Evolutionary conservation across 1,140 invertebrate species (phyloP).

Genomic region (Homalodisca vitripennis): DNA sequence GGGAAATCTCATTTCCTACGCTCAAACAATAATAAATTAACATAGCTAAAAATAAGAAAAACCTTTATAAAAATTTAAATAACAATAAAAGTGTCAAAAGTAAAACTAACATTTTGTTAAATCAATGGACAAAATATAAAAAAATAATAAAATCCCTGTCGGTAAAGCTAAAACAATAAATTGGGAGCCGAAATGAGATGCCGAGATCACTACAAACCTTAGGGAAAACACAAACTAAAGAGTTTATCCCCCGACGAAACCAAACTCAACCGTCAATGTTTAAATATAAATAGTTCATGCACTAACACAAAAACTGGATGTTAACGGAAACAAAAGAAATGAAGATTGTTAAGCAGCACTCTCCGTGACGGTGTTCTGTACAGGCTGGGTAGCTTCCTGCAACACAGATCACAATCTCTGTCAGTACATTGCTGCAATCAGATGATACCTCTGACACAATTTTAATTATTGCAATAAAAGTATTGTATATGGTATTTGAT

Average conservation of each 20-base stretch:
- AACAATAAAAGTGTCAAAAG: background rate
- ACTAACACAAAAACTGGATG: conserved; percentile 30
- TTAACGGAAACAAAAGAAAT: conserved; percentile 28
- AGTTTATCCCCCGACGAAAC: conserved; percentile 15
- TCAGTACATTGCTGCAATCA: too few relatives aligned
- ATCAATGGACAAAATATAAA: conserved; percentile 3
- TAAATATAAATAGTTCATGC: conserved; percentile 28
- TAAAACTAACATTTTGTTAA: background rate
- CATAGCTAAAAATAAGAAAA: background rate
- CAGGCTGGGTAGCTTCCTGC: conserved; percentile 34
- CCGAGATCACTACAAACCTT: conserved; percentile 11
- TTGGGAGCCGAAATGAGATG: conserved; percentile 14
- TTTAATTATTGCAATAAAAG: too few relatives aligned
- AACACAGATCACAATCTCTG: too few relatives aligned
- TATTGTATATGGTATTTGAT: too few relatives aligned
- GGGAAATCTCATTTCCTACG: conserved; percentile 22
- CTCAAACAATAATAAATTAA: background rate
- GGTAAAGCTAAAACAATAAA: background rate
- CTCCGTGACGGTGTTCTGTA: conserved; percentile 38
- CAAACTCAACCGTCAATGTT: conserved; percentile 24
- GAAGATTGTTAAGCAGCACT: conserved; percentile 34
- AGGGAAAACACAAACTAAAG: conserved; percentile 23
- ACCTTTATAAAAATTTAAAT: background rate
- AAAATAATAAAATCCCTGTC: conserved; percentile 1
- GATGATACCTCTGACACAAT: too few relatives aligned